Base-by-base conservation (phyloP, 2,888 invertebrate genomes). In the Patella ulyssiponensis region DNA sequence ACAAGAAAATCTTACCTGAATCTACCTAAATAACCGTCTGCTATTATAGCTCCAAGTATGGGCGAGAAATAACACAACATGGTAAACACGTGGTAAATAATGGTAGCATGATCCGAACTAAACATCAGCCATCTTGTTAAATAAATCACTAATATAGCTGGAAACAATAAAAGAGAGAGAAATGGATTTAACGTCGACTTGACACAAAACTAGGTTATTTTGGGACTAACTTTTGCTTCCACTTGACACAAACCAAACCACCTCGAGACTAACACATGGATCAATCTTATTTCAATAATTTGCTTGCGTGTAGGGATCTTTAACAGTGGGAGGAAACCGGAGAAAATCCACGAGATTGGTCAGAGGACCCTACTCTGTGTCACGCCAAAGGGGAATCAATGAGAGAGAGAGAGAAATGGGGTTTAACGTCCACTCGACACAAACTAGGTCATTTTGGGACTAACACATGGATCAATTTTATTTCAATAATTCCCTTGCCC, bases 111-210 rank as follows among this genome's bases (percentile, higher is more conserved):
- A 84, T 95, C 94, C 86, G 95, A 94, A 23, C 92, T 91, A 92
- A 95, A 97, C 0, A 93, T 92, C 82, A 99, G 92, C 88, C 96
- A 95, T 83, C 95, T 94, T 20, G 94, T 94, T 76, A 99, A 94
- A 93, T 98, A 99, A 53, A 98, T 92, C 69, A 96, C 95, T 85
- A 99, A 93, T 85, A 98, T 95, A n/a, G 98, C 98, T 99, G 93
- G 51, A 92, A 86, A 56, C 64, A 44, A 53, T 72, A 27, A 77
- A 7, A 20, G 17, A 27, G n/a, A 33, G 33, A 71, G 27, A 33
- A 72, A 56, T 52, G 54, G 23, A 5, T 64, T 64, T 64, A 20
- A 64, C 58, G 11, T 64, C 64, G n/a, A 27, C 27, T 27, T 3
- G 27, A 27, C 27, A 27, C 27, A 27, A 27, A 27, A 20, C 27